A percentile compares a stretch with the other conserved stretches of the same genome.
phyloP scores from a whole-genome alignment of 2,113 vertebrate species.

The Dromiciops gliroides region DNA sequence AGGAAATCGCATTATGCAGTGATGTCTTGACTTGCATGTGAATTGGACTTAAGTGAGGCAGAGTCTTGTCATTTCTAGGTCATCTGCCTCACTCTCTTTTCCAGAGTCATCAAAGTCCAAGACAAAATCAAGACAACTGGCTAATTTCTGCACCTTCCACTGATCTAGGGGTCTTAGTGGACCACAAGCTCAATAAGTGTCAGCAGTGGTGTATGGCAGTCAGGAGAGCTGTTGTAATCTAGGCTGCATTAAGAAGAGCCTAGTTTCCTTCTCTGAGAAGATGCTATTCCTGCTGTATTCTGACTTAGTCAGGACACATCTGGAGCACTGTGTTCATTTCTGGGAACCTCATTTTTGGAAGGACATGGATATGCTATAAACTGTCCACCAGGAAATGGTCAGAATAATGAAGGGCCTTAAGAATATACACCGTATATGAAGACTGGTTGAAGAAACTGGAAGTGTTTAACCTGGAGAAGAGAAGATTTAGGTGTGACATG shows the following conservation, averaged over 20 bases:
- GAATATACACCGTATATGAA: neutral
- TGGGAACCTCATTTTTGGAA: neutral
- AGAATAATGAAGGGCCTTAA: neutral
- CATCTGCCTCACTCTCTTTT: no score
- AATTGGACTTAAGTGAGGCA: no score
- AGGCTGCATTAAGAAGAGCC: neutral
- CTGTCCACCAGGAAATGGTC: neutral
- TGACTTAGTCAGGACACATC: neutral
- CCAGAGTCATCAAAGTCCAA: no score
- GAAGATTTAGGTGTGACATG: neutral
- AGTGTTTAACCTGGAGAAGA: neutral
- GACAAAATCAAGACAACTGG: no score
- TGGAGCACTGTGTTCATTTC: neutral
- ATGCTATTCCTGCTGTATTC: neutral
- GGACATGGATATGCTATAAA: neutral
- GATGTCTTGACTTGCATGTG: no score
- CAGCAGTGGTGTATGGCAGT: neutral
- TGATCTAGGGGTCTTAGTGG: neutral
- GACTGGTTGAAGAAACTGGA: neutral
- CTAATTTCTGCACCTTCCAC: neutral
- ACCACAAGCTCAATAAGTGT: neutral
- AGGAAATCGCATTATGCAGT: no score
- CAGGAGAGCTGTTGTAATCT: neutral
- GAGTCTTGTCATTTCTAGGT: no score
- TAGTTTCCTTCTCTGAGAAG: neutral